Evolutionary conservation across 2,113 vertebrate species (phyloP).

Genomic region (Muntiacus reevesi): DNA sequence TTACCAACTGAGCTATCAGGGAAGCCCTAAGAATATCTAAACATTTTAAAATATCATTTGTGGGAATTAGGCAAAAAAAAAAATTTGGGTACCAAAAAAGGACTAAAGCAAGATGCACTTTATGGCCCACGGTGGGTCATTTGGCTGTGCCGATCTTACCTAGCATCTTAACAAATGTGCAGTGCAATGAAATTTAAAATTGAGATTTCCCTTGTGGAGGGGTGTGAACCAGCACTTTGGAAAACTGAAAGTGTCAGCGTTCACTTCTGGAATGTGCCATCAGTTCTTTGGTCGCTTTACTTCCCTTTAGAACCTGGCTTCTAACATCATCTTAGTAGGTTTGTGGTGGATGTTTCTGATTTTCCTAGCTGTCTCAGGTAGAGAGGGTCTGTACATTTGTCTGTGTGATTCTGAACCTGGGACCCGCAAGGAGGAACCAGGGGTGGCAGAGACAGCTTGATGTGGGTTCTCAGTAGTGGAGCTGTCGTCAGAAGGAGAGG

Average conservation of each 20-base stretch:
- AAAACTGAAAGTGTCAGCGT: fast-evolving
- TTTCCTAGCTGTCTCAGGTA: neutral
- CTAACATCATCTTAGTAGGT: neutral
- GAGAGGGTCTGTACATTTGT: neutral
- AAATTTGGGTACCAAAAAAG: neutral
- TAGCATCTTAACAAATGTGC: neutral
- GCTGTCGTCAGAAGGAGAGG: fast-evolving
- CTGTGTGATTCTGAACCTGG: neutral
- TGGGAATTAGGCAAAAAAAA: neutral
- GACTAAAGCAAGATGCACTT: neutral
- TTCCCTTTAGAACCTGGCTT: neutral
- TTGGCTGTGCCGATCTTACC: neutral
- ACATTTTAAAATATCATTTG: neutral
- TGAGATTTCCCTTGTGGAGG: neutral
- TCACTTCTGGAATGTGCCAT: neutral
- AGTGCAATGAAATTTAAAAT: neutral
- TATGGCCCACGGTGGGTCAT: neutral
- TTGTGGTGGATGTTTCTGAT: neutral
- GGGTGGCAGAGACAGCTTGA: neutral
- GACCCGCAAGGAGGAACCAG: neutral
- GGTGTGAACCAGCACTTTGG: neutral
- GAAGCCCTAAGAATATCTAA: neutral
- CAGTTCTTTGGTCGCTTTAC: neutral
- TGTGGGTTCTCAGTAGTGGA: fast-evolving
- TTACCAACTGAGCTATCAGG: neutral